A percentile compares a stretch with the other conserved stretches of the same genome.
Conservation (phyloP, 2,797 vertebrate genomes). For the Danio albolineatus region DNA sequence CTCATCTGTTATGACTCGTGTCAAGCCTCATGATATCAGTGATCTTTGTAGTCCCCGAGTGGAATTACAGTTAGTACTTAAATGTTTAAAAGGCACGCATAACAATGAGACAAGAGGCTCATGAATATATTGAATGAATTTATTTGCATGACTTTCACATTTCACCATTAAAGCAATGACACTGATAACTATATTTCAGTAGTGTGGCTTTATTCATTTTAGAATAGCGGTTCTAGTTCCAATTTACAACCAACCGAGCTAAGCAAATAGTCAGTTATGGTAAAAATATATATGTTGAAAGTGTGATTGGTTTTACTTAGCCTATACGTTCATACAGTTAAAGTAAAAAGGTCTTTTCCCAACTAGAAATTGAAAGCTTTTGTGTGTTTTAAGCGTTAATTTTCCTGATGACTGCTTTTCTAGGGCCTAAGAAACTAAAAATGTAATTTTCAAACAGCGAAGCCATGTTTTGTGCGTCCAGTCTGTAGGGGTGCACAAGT, state of each 20-base stretch:
- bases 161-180: not conserved
- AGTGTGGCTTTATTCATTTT: not conserved
- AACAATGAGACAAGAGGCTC: not conserved
- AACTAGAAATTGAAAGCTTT: too few species aligned
- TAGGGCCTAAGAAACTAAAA: too few species aligned
- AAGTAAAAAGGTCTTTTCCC: not conserved
- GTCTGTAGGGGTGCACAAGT: too few species aligned
- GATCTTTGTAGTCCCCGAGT: conserved; percentile 34
- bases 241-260: too few species aligned
- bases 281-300: not conserved
- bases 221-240: not conserved
- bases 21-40: conserved; percentile 46
- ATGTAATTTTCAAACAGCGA: too few species aligned
- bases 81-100: not conserved
- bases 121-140: not conserved
- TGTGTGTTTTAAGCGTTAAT: too few species aligned
- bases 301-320: not conserved
- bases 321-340: not conserved
- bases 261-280: too few species aligned
- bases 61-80: conserved; percentile 3
- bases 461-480: too few species aligned
- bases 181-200: not conserved
- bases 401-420: too few species aligned
- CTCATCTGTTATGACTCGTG: conserved; percentile 56
- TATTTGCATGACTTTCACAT: not conserved